A percentile compares a stretch with the other conserved stretches of the same genome.
Evolutionary conservation across 2,113 vertebrate genomes (phyloP).

Genomic region (Aplodontia rufa): DNA sequence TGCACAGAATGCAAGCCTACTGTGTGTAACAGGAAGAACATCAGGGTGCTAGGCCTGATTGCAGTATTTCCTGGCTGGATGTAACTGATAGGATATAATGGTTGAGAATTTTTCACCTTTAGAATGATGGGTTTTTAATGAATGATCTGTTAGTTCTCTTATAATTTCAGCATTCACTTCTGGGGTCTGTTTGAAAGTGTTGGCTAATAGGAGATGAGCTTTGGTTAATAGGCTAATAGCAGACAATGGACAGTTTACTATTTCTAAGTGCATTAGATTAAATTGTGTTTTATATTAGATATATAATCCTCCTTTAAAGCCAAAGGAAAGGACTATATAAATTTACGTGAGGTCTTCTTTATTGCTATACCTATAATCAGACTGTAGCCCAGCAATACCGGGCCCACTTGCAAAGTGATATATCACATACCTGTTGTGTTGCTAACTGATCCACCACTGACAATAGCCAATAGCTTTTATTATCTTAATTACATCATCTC

Average conservation of each 20-base stretch:
- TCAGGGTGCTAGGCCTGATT: not conserved
- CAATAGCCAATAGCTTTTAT: not conserved
- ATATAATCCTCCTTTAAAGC: not conserved
- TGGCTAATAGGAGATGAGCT: not conserved
- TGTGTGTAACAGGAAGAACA: not conserved
- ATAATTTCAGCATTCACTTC: not conserved
- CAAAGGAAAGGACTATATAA: not conserved
- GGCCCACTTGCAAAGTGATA: not conserved
- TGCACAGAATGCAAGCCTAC: not conserved
- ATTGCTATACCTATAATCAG: not conserved
- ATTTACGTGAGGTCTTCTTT: not conserved
- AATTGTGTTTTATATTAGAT: constrained; percentile 31
- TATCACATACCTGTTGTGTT: not conserved
- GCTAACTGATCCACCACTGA: not conserved
- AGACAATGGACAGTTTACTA: not conserved
- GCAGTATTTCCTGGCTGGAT: not conserved
- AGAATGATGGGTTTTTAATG: not conserved
- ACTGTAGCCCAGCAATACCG: not conserved
- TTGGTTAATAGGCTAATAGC: not conserved
- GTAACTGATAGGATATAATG: not conserved
- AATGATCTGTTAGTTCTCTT: not conserved
- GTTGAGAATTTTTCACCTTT: not conserved
- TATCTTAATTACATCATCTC: not conserved
- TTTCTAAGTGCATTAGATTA: constrained; percentile 27
- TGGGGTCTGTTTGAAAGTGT: not conserved